phyloP scores from a whole-genome alignment of 2,113 vertebrate genomes.

The Leucopternis melanops region DNA sequence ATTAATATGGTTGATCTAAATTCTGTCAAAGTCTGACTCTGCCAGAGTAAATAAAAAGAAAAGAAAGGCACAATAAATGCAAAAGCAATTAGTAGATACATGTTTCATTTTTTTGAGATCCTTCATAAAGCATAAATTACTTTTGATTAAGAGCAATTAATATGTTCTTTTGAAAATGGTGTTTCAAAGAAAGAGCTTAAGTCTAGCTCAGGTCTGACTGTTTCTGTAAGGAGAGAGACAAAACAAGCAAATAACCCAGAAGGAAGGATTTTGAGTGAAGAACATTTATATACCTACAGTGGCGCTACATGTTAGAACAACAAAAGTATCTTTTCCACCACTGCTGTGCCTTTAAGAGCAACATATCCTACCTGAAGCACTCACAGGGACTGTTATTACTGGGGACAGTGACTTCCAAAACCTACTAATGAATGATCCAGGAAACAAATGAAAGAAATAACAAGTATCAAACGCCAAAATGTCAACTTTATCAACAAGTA shows the following conservation, averaged over 20 bases:
- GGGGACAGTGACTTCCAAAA: neutral
- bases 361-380: neutral
- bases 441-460: neutral
- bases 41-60: neutral
- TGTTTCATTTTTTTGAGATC: neutral
- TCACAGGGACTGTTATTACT: neutral
- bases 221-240: neutral
- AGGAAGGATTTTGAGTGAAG: neutral
- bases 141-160: neutral
- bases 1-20: neutral
- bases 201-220: neutral
- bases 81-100: neutral
- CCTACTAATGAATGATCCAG: neutral
- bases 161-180: neutral
- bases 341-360: neutral
- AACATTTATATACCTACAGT: neutral
- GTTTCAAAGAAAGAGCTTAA: neutral
- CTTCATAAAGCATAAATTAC: neutral
- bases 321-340: neutral
- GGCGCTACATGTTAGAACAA: neutral
- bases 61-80: neutral
- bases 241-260: neutral
- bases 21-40: neutral
- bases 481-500: neutral
- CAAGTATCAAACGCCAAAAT: neutral